Evolutionary conservation across 2,888 invertebrate genomes (phyloP).

Genomic region (Sepioteuthis lessoniana): DNA sequence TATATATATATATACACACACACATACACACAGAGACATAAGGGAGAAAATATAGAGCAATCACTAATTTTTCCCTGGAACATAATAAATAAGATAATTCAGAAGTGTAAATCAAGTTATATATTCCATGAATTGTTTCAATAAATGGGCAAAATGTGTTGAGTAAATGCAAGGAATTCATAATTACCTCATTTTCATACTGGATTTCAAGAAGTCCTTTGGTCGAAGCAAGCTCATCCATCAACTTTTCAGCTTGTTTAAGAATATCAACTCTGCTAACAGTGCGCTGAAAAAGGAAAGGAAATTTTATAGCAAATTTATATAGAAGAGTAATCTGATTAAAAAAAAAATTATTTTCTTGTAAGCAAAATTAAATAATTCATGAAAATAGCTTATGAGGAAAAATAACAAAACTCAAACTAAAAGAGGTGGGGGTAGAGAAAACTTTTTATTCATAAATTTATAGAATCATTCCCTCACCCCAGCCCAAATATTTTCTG

Average conservation of each 20-base stretch:
- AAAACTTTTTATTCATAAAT: no score
- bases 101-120: no score
- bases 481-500: no score
- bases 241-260: conserved; percentile 94
- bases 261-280: conserved; percentile 87
- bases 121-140: no score
- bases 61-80: no score
- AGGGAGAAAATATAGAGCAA: no score
- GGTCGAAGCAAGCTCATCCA: conserved; percentile 93
- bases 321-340: background rate
- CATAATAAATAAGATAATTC: no score
- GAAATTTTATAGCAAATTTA: background rate
- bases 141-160: background rate
- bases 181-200: conserved; percentile 79
- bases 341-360: background rate
- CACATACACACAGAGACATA: no score
- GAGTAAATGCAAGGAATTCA: background rate
- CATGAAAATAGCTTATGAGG: background rate
- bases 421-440: no score
- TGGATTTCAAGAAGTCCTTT: conserved; percentile 92
- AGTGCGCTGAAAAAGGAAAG: conserved; percentile 68
- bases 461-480: no score
- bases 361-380: background rate
- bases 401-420: no score
- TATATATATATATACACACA: no score